A percentile compares a stretch with the other conserved stretches of the same genome.
These are phyloP conservation scores for Telmatochromis brichardi DNA, from an alignment of 2,113 vertebrate genomes.

Conservation along the genomic window DNA sequence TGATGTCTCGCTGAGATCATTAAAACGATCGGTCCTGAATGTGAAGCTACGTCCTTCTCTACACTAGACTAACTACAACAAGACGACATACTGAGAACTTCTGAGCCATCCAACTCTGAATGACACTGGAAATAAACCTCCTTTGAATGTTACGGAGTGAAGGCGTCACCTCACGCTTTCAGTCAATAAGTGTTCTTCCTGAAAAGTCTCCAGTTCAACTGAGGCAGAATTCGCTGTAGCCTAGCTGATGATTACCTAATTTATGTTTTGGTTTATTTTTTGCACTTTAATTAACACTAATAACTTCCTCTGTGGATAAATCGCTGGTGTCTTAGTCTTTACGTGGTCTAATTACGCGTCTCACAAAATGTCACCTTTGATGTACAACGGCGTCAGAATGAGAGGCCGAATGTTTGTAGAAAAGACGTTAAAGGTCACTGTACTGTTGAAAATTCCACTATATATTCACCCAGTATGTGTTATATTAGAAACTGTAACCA, in stretches of 20 bases:
- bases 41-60: slow-evolving; percentile 29
- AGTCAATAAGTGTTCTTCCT: slow-evolving; percentile 64
- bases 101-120: slow-evolving; percentile 60
- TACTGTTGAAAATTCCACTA: slow-evolving; percentile 14
- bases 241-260: slow-evolving; percentile 52
- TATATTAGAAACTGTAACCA: neutral
- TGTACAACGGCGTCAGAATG: neutral
- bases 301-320: slow-evolving; percentile 40
- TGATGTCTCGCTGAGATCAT: slow-evolving; percentile 89
- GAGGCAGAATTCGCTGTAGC: slow-evolving; percentile 63
- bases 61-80: slow-evolving; percentile 11
- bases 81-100: slow-evolving; percentile 21
- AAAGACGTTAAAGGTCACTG: neutral
- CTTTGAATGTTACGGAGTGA: slow-evolving; percentile 33
- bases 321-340: slow-evolving; percentile 13
- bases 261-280: slow-evolving; percentile 46
- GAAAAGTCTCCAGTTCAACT: slow-evolving; percentile 41
- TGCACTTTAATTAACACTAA: slow-evolving; percentile 11
- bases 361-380: slow-evolving; percentile 3
- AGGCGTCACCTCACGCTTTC: slow-evolving; percentile 46
- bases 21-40: slow-evolving; percentile 29
- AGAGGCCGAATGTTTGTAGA: neutral
- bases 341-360: slow-evolving; percentile 13
- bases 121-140: slow-evolving; percentile 56
- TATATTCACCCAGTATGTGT: slow-evolving; percentile 17